These are phyloP conservation scores for Probaryconus sp. DNA, from an alignment of 1,140 invertebrate species.

Conservation along the genomic window DNA sequence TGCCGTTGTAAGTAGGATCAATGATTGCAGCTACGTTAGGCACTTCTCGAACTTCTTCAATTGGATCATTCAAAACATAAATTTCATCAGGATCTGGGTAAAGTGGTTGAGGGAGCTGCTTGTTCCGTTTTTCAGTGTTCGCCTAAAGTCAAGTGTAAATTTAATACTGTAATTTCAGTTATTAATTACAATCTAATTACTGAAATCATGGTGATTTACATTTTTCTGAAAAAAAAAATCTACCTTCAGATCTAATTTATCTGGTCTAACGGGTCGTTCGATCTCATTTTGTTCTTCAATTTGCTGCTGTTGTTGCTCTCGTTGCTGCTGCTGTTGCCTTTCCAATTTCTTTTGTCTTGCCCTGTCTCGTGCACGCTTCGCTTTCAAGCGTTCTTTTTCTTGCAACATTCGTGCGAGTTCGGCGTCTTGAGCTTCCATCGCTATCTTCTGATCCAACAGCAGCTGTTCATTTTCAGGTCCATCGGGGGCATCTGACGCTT, in stretches of 20 bases:
- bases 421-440: slow-evolving; percentile 94
- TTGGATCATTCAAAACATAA: slow-evolving; percentile 67
- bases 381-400: slow-evolving; percentile 87
- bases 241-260: slow-evolving; percentile 71
- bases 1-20: slow-evolving; percentile 75
- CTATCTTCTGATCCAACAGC: slow-evolving; percentile 85
- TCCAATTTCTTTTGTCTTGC: slow-evolving; percentile 83
- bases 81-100: slow-evolving; percentile 77
- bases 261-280: slow-evolving; percentile 70
- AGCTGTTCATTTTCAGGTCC: slow-evolving; percentile 80
- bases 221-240: not conserved
- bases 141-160: slow-evolving; percentile 29
- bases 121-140: slow-evolving; percentile 45
- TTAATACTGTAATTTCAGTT: not conserved
- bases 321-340: slow-evolving; percentile 80
- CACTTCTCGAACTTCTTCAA: slow-evolving; percentile 65
- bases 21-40: slow-evolving; percentile 76
- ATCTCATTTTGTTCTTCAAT: slow-evolving; percentile 68
- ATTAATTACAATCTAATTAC: not conserved
- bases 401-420: slow-evolving; percentile 93
- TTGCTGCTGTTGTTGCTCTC: slow-evolving; percentile 79
- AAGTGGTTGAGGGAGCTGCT: slow-evolving; percentile 54
- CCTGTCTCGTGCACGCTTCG: slow-evolving; percentile 82
- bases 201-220: not conserved
- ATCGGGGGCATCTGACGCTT: slow-evolving; percentile 75